phyloP scores from a whole-genome alignment of 2,113 vertebrate genomes.

The Gavialis gangeticus region DNA sequence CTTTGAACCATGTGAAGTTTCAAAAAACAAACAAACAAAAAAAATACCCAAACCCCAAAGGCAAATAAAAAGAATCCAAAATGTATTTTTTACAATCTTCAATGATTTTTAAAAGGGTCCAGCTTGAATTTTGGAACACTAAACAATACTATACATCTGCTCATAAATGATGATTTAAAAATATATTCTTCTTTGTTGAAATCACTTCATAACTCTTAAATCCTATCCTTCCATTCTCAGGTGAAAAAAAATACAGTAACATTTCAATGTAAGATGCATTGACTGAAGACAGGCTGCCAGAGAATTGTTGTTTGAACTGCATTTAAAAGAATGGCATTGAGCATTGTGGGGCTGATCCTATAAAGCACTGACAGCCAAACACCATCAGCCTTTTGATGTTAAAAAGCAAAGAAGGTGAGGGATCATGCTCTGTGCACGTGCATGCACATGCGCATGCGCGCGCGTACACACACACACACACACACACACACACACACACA shows the following conservation, averaged over 20 bases:
- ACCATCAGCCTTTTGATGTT: neutral
- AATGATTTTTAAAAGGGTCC: neutral
- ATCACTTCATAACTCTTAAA: neutral
- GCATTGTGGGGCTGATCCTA: accelerated
- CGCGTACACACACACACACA: neutral
- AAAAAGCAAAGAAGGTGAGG: neutral
- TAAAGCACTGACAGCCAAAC: neutral
- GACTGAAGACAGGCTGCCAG: accelerated
- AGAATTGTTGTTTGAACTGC: accelerated
- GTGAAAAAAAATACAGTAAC: neutral
- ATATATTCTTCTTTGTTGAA: neutral
- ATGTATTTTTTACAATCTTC: too few species aligned
- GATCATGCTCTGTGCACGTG: neutral
- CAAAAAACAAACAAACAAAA: neutral
- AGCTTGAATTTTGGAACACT: neutral
- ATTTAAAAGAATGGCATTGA: accelerated
- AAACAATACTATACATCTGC: neutral
- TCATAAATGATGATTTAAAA: neutral
- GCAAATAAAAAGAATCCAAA: neutral
- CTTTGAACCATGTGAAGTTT: neutral
- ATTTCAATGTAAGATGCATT: accelerated
- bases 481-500: neutral
- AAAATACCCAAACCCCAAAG: neutral
- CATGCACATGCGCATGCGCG: too few species aligned
- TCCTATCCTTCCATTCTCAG: accelerated